Evolutionary conservation across 2,888 invertebrate species (phyloP).

Genomic region (Cephalotes varians): DNA sequence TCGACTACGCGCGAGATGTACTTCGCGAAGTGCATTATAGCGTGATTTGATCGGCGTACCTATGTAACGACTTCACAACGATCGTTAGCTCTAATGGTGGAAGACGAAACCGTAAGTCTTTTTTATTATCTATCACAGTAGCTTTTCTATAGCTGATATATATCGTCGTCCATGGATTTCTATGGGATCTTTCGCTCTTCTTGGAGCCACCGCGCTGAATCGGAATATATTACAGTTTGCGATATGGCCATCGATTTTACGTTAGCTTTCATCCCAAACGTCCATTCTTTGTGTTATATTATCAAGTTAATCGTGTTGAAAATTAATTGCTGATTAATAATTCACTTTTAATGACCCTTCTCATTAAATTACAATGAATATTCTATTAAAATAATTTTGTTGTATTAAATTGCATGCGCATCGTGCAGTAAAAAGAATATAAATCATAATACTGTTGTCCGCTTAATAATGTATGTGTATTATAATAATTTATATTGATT

Average conservation of each 20-base stretch:
- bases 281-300: background rate
- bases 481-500: slow-evolving; percentile 14
- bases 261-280: background rate
- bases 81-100: slow-evolving; percentile 75
- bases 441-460: slow-evolving; percentile 1
- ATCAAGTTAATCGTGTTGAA: background rate
- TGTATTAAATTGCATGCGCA: background rate
- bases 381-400: slow-evolving; percentile 13
- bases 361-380: slow-evolving; percentile 12
- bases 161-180: slow-evolving; percentile 27
- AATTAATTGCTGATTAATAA: background rate
- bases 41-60: slow-evolving; percentile 48
- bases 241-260: background rate
- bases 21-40: slow-evolving; percentile 25
- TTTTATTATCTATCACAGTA: slow-evolving; percentile 30
- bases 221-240: slow-evolving; percentile 25
- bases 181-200: slow-evolving; percentile 20
- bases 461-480: background rate
- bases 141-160: slow-evolving; percentile 39
- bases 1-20: slow-evolving; percentile 64
- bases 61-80: slow-evolving; percentile 68
- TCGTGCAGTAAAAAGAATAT: background rate
- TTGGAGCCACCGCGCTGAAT: slow-evolving; percentile 1
- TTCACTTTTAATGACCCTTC: background rate
- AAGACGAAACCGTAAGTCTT: slow-evolving; percentile 39